Base-by-base conservation (phyloP, 2,797 vertebrate genomes). In the Carcharodon carcharias region DNA sequence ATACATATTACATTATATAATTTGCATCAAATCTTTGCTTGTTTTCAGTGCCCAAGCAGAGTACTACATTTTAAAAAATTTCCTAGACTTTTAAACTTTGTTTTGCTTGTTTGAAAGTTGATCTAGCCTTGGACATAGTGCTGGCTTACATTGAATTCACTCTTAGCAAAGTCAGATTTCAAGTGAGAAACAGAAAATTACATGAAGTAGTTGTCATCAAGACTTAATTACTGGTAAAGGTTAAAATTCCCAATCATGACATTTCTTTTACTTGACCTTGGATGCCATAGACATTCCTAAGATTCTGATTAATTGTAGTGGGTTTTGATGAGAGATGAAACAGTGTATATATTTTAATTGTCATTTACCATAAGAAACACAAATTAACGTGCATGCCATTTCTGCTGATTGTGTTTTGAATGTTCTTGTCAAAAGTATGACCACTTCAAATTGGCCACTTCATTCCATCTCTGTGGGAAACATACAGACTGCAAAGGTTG, bases 241-340 rank as follows among this genome's bases (percentile, higher is more conserved):
- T 77, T 73, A 77, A 12, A 56, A n/a, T 93, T 77, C 94, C 94
- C 77, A 26, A 35, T n/a, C 31, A 58, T 95, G 69, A 9, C 28
- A 95, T 95, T 73, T 95, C 69, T 56, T 56, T 95, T 77, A 35
- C 31, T n/a, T 95, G 94, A 28, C 69, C 31, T 77, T 77, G 28
- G 69, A 95, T 58, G 69, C 94, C 31, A 54, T n/a, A n/a, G 69
- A 95, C 67, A 95, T 95, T 95, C 67, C 67, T 73, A 73, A 73
- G 67, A 95, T 73, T 95, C 45, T 95, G 67, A 28, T 58, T 23
- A 56, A 56, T 94, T 28, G 50, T 35, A 54, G 23, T 6, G 11
- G 45, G 93, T 31, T 45, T 61, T 71, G 40, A 31, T 5, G 31
- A 35, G 69, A 14, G 35, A 31, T 54, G 69, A 54, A 95, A n/a